Percentiles rank a stretch among this genome's conserved stretches.
phyloP scores from a whole-genome alignment of 2,888 invertebrate genomes.

The Dione juno region DNA sequence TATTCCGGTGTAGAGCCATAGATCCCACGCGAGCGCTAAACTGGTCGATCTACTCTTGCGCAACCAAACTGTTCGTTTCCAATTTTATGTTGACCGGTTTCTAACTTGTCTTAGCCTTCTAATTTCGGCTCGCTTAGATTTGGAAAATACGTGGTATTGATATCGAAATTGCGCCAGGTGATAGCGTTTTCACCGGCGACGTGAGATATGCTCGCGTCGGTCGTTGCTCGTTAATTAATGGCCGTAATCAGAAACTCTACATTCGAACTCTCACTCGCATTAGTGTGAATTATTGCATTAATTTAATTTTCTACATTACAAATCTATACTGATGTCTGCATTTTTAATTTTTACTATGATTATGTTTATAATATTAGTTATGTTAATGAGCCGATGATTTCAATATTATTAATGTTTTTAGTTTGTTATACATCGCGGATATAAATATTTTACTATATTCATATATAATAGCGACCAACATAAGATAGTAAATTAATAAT shows the following conservation, averaged over 20 bases:
- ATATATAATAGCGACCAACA: no score
- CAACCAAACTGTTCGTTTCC: slow-evolving; percentile 82
- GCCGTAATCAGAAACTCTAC: slow-evolving; percentile 45
- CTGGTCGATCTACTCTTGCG: slow-evolving; percentile 78
- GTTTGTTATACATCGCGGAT: not conserved
- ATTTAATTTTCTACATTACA: slow-evolving; percentile 33
- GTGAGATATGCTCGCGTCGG: slow-evolving; percentile 48
- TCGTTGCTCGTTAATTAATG: slow-evolving; percentile 51
- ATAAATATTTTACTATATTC: slow-evolving; percentile 4
- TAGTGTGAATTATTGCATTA: slow-evolving; percentile 32
- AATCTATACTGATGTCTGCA: slow-evolving; percentile 24
- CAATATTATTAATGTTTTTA: not conserved
- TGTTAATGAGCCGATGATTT: not conserved
- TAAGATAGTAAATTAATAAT: not conserved
- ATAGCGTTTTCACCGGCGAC: slow-evolving; percentile 53
- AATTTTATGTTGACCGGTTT: slow-evolving; percentile 84
- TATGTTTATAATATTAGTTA: slow-evolving; percentile 11
- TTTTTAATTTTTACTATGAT: slow-evolving; percentile 1
- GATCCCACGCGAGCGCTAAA: slow-evolving; percentile 76
- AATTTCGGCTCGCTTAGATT: slow-evolving; percentile 82
- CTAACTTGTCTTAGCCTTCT: slow-evolving; percentile 81
- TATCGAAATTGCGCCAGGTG: slow-evolving; percentile 56
- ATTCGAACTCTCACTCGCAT: slow-evolving; percentile 36
- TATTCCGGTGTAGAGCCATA: slow-evolving; percentile 53
- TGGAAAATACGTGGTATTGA: slow-evolving; percentile 75